Base-by-base conservation (phyloP, 2,888 invertebrate species). In the Polyommatus iphigenia region DNA sequence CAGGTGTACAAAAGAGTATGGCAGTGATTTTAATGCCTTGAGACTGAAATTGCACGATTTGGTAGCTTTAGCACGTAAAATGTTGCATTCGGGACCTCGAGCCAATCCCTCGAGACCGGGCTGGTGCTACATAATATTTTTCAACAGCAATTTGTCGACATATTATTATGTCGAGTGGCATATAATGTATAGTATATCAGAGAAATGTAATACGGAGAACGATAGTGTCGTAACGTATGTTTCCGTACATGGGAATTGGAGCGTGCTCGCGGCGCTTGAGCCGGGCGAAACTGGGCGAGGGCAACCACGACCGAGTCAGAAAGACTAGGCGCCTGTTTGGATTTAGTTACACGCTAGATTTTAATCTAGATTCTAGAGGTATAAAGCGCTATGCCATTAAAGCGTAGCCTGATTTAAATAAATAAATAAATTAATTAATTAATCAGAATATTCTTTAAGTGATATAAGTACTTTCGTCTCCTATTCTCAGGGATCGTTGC, bases 191-290 rank as follows among this genome's bases (percentile, higher is more conserved):
- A 41, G 72, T 46, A n/a, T 46, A 46, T n/a, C 72, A 18, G 72
- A 15, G 72, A 46, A 72, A 72, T 72, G 46, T 46, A 46, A 36
- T 67, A 67, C 72, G 20, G 72, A 13, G 46, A 41, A 46, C 24
- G 46, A 46, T 72, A 41, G 46, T 72, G 72, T 41, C 46, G 72
- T 72, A 72, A 72, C 20, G 72, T 72, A 20, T 41, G 72, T 41
- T 72, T 20, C 72, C 72, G 41, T 72, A 46, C 41, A 41, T 20
- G 41, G 41, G 72, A 72, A 72, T 46, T 41, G 20, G 72, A 72
- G 72, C 72, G 72, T 72, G 72, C 72, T 13, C 72, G 67, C 67
- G 67, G 15, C 67, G 67, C 67, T 62, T 29, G 67, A 67, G 67
- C 67, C 29, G 67, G 67, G 67, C 29, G 4, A 29, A 67, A 67